These are phyloP conservation scores for Glareola pratincola DNA, from an alignment of 2,113 vertebrate species.

Conservation along the genomic window DNA sequence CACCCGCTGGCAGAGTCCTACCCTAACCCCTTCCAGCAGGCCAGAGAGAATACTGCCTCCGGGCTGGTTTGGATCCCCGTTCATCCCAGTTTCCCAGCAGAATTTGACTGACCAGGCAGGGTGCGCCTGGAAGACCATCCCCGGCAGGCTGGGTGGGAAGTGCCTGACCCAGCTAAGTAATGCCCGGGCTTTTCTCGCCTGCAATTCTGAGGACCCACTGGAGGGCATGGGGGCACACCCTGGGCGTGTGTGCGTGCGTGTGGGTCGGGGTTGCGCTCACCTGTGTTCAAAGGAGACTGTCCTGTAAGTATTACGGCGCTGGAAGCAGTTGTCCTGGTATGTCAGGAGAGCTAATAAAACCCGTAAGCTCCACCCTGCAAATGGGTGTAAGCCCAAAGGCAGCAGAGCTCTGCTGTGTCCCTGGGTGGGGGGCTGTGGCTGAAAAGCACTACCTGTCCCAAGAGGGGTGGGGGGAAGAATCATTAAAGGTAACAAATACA, in stretches of 20 bases:
- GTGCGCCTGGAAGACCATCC: neutral
- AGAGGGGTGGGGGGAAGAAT: neutral
- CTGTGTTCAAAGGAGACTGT: neutral
- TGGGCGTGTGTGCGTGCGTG: neutral
- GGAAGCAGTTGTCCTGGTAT: neutral
- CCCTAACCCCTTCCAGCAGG: neutral
- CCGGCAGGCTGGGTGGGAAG: neutral
- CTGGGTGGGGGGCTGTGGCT: neutral
- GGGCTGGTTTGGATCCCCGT: neutral
- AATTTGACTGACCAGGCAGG: neutral
- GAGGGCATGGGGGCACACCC: neutral
- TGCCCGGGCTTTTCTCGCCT: rapidly evolving
- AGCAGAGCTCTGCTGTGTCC: neutral
- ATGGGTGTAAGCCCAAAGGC: neutral
- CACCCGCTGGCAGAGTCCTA: neutral
- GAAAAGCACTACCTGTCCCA: neutral
- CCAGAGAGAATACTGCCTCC: neutral
- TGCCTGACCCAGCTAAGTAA: neutral
- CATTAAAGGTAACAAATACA: neutral
- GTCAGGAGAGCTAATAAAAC: neutral
- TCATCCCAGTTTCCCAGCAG: neutral
- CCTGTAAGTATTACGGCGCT: neutral
- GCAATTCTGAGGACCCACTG: neutral
- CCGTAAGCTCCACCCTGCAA: neutral
- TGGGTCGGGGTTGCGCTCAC: neutral